Evolutionary conservation across 1,140 invertebrate genomes (phyloP), one percentile per base, ranked within the genome.

Genomic region (Epicauta chinensis): DNA sequence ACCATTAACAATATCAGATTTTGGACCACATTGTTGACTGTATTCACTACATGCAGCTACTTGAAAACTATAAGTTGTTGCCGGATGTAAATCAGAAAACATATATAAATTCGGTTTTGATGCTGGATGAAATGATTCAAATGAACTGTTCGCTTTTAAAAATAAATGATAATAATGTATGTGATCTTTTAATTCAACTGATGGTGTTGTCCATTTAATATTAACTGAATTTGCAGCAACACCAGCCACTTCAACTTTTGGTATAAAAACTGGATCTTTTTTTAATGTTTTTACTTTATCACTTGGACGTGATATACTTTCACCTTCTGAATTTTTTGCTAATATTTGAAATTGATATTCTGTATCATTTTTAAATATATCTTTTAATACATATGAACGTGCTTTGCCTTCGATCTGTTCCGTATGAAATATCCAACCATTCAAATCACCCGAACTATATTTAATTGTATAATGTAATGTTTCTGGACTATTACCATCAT

Each of bases 141-240:
- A 75, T 16, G 74, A 71, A 40, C 77, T 75, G 30, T 81, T 76
- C 17, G 81, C 79, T 59, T 78, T 76, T 36, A 82, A 78, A 57
- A 82, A 77, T n/a, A 89, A 65, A 51, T 82, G 75, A 61, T 88
- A 87, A 71, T 84, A 87, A 62, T 88, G 85, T 46, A 90, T 81
- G 63, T 84, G 79, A 53, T 87, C 80, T 16, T 76, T 72, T 16
- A 88, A 72, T 56, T 82, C 73, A 4, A 74, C 64, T 0, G 84
- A 78, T 2, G 87, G 86, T 1, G 76, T 70, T 37, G 75, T 76
- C 86, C 87, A 90, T 0, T 82, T 81, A 47, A 92, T 82, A 1
- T 87, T 89, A 23, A 91, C 85, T 0, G 86, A 87, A 15, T 80
- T 81, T 1, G 81, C 77, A 0, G 86, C 87, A 49, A 83, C 83